Percentiles rank a stretch among this genome's conserved stretches.
phyloP scores from a whole-genome alignment of 2,113 vertebrate genomes.

The Columbina picui region DNA sequence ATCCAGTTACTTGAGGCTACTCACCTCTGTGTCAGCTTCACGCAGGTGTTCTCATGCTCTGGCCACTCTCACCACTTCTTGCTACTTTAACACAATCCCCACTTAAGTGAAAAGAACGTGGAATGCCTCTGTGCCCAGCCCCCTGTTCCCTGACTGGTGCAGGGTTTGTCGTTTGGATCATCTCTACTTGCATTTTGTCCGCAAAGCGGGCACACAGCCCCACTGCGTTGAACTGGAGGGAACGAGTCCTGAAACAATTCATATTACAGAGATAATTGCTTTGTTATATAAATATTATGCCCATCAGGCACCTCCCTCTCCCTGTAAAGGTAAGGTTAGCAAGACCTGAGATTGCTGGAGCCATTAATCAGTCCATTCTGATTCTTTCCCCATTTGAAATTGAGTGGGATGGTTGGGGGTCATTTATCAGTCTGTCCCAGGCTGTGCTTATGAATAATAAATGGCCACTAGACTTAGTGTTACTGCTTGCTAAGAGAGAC shows the following conservation, averaged over 20 bases:
- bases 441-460: constrained; percentile 24
- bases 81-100: background rate
- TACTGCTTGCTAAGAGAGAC: background rate
- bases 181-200: background rate
- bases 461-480: background rate
- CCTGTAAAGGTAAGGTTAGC: constrained; percentile 4
- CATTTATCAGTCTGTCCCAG: constrained; percentile 17
- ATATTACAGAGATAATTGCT: background rate
- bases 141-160: background rate
- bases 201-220: background rate
- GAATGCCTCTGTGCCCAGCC: background rate
- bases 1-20: background rate
- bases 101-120: background rate
- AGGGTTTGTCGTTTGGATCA: background rate
- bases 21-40: background rate
- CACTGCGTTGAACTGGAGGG: background rate
- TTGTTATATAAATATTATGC: background rate
- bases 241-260: background rate
- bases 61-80: background rate
- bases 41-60: background rate
- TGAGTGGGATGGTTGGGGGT: background rate
- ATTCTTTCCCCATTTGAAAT: constrained; percentile 4
- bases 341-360: background rate
- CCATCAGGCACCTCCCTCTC: background rate
- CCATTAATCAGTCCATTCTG: background rate